phyloP scores from a whole-genome alignment of 2,797 vertebrate genomes.

The Enteromius afrohamiltoni region DNA sequence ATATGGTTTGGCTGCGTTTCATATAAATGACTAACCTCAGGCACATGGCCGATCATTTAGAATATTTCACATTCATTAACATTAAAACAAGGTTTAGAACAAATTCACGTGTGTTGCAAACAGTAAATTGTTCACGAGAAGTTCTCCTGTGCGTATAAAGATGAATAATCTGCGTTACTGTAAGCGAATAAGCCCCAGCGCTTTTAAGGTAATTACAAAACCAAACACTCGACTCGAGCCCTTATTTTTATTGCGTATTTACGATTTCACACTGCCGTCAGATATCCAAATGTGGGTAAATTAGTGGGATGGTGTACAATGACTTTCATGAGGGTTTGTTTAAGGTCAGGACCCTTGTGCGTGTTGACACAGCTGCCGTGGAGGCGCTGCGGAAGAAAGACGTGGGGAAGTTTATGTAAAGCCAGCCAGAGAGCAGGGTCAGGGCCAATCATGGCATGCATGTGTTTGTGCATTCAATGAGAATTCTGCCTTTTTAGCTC shows the following conservation, averaged over 20 bases:
- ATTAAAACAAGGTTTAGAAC: background rate
- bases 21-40: background rate
- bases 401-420: conserved; percentile 65
- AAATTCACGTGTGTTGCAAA: background rate
- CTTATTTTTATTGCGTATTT: conserved; percentile 46
- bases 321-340: conserved; percentile 73
- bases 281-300: conserved; percentile 58
- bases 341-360: conserved; percentile 71
- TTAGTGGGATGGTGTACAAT: conserved; percentile 67
- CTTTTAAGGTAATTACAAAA: conserved; percentile 12
- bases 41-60: background rate
- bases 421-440: conserved; percentile 61
- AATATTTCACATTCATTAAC: conserved; percentile 4
- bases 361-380: conserved; percentile 82
- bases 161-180: background rate
- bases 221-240: background rate
- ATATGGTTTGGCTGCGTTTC: background rate
- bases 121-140: too few species aligned
- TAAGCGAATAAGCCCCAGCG: background rate
- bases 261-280: conserved; percentile 53
- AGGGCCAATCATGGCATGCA: conserved; percentile 56
- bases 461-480: background rate
- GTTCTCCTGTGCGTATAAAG: background rate
- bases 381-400: conserved; percentile 59
- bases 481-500: conserved; percentile 2